A percentile compares a stretch with the other conserved stretches of the same genome.
Conservation (phyloP, 1,140 invertebrate species). For the Thaumatotibia leucotreta region DNA sequence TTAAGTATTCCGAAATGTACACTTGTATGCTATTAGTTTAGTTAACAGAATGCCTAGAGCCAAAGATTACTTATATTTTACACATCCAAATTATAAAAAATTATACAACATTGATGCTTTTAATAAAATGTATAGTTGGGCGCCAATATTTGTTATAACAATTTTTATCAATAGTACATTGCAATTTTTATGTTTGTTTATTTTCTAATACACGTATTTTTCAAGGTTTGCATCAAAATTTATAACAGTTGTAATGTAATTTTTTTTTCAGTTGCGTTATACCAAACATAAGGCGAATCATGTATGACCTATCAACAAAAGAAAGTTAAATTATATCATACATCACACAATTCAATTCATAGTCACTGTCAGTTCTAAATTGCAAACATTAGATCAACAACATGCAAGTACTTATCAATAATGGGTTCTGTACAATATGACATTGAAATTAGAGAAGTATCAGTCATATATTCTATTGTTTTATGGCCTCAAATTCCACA, state of each 20-base stretch:
- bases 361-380: background rate
- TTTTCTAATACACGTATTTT: too few species aligned
- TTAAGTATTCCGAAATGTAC: background rate
- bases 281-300: background rate
- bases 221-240: too few species aligned
- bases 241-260: background rate
- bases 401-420: constrained; percentile 16
- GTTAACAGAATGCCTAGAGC: constrained; percentile 62
- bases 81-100: constrained; percentile 38
- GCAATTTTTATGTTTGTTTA: background rate
- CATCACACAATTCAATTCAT: background rate
- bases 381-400: constrained; percentile 6
- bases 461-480: constrained; percentile 49
- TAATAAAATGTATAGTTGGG: constrained; percentile 22
- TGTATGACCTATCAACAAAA: too few species aligned
- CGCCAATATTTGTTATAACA: background rate
- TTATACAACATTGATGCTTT: constrained; percentile 43
- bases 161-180: background rate
- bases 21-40: constrained; percentile 33
- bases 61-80: constrained; percentile 44
- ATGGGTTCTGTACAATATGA: constrained; percentile 42
- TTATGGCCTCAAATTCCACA: constrained; percentile 61
- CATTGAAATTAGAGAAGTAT: constrained; percentile 39
- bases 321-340: background rate
- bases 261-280: background rate